phyloP scores from a whole-genome alignment of 2,113 vertebrate genomes.

The Anhinga anhinga region DNA sequence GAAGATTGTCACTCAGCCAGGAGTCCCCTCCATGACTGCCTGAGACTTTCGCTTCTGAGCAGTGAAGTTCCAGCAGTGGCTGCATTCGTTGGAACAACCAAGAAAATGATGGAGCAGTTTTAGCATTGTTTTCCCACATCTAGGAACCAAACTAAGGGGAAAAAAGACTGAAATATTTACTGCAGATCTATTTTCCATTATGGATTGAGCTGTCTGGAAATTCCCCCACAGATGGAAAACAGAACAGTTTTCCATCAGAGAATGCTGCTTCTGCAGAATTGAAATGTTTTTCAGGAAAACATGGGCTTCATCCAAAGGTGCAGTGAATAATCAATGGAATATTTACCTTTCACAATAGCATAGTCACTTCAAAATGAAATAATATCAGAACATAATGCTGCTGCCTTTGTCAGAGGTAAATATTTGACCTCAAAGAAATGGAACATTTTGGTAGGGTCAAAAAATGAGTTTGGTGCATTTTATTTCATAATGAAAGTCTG shows the following conservation, averaged over 20 bases:
- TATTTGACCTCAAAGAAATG: not conserved
- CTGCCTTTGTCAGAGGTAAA: not conserved
- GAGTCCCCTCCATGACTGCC: rapidly evolving
- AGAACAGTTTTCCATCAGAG: not conserved
- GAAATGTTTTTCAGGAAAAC: not conserved
- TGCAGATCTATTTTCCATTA: not conserved
- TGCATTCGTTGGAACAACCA: not conserved
- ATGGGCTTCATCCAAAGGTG: not conserved
- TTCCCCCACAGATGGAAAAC: not conserved
- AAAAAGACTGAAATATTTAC: not conserved
- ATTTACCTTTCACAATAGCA: not conserved
- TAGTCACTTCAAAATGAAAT: not conserved
- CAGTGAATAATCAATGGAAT: not conserved
- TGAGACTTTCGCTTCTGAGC: not conserved
- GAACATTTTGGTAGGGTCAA: not conserved
- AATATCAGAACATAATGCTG: not conserved
- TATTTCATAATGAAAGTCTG: not conserved
- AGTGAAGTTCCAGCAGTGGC: not conserved
- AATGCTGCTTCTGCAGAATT: not conserved
- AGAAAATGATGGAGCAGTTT: not conserved
- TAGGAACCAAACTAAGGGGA: not conserved
- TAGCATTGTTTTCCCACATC: not conserved
- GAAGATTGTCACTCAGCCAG: not conserved
- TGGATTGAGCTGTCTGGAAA: not conserved
- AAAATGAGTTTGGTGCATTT: not conserved